These are phyloP conservation scores for Drosophila melanica DNA, from an alignment of 1,140 invertebrate species.

Conservation along the genomic window DNA sequence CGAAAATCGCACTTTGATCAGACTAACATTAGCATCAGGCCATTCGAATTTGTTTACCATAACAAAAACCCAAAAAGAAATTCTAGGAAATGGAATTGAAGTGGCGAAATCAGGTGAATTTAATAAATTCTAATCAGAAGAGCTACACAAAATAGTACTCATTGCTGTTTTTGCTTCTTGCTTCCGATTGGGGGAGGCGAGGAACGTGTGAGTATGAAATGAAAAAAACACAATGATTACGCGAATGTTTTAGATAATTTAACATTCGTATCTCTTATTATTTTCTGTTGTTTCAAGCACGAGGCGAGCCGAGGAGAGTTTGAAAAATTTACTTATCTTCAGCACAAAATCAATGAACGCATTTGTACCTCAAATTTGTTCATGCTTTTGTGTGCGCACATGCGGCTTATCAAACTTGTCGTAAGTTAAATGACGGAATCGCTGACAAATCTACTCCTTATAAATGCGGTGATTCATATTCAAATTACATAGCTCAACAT, in stretches of 20 bases:
- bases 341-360: conserved; percentile 39
- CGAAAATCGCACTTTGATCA: conserved; percentile 33
- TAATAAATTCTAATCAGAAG: conserved; percentile 69
- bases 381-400: neutral
- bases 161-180: conserved; percentile 34
- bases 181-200: conserved; percentile 30
- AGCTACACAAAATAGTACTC: conserved; percentile 14
- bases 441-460: no score
- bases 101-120: conserved; percentile 71
- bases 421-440: no score
- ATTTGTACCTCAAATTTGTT: neutral
- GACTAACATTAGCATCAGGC: conserved; percentile 36
- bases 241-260: conserved; percentile 13
- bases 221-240: conserved; percentile 19
- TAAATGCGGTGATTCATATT: no score
- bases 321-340: conserved; percentile 49
- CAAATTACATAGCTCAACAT: no score
- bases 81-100: conserved; percentile 42
- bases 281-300: neutral
- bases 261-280: neutral
- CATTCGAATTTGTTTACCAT: conserved; percentile 44
- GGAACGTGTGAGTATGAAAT: no score
- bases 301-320: conserved; percentile 11
- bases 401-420: conserved; percentile 18
- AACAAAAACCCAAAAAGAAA: neutral